Evolutionary conservation across 2,113 vertebrate genomes (phyloP).

Genomic region (Hyaena hyaena): DNA sequence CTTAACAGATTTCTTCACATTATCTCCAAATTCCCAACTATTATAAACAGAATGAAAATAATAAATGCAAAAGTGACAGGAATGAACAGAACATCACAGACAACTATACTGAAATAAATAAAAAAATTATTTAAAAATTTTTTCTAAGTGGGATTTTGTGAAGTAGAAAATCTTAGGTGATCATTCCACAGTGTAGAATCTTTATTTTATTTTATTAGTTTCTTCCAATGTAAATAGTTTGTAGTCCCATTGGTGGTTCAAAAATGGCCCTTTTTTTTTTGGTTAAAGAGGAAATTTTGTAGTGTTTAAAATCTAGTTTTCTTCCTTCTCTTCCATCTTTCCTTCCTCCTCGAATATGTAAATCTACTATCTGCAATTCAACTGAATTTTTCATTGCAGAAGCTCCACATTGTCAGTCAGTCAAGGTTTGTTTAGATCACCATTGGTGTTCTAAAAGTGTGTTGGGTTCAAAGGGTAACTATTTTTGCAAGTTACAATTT

Average conservation of each 20-base stretch:
- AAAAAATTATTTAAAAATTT: neutral
- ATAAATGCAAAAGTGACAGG: neutral
- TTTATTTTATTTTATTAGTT: slow-evolving; percentile 36
- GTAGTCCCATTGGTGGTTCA: neutral
- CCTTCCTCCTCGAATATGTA: neutral
- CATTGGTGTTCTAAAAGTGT: neutral
- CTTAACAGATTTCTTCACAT: neutral
- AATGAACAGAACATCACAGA: neutral
- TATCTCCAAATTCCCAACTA: neutral
- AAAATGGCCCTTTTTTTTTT: neutral
- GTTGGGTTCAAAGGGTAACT: neutral
- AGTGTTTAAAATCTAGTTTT: neutral
- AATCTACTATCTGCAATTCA: neutral
- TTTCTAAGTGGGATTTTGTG: neutral
- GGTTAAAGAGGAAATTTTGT: neutral
- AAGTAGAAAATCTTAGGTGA: neutral
- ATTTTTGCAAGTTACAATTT: slow-evolving; percentile 7
- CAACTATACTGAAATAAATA: neutral
- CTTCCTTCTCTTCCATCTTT: neutral
- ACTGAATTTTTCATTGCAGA: slow-evolving; percentile 22
- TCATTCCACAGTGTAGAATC: neutral
- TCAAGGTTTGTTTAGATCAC: slow-evolving; percentile 39
- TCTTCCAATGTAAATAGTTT: neutral
- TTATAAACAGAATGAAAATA: neutral
- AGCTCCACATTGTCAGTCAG: neutral